Conservation (phyloP, 2,888 invertebrate genomes). For the Bembecia ichneumoniformis region DNA sequence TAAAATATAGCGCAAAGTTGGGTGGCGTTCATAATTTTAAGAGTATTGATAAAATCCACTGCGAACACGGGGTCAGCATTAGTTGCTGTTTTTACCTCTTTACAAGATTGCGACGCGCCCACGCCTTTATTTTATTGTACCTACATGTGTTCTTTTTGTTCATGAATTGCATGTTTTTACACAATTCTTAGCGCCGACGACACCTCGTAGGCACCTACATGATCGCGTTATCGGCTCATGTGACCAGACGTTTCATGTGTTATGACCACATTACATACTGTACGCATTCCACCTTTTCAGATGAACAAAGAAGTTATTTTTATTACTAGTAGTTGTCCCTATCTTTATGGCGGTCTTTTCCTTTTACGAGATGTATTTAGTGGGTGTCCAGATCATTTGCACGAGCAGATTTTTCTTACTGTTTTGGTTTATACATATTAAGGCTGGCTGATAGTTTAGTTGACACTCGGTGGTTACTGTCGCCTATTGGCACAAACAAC, state of each 20-base stretch:
- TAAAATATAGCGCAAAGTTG: slow-evolving; percentile 5
- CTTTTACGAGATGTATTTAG: too few relatives aligned
- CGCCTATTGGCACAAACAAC: too few relatives aligned
- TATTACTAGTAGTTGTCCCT: not conserved
- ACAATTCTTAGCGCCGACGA: slow-evolving; percentile 20
- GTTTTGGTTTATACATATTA: too few relatives aligned
- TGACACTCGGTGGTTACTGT: too few relatives aligned
- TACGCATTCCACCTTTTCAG: not conserved
- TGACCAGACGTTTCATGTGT: not conserved
- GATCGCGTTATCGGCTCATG: slow-evolving; percentile 17
- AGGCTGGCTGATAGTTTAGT: too few relatives aligned
- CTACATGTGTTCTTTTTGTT: slow-evolving; percentile 23
- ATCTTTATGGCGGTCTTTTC: not conserved
- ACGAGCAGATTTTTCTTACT: too few relatives aligned
- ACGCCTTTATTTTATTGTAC: slow-evolving; percentile 31
- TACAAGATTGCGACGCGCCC: slow-evolving; percentile 32
- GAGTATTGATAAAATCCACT: slow-evolving; percentile 27
- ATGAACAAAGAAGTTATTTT: not conserved
- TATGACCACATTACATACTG: not conserved
- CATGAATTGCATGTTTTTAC: slow-evolving; percentile 29
- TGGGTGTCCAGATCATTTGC: too few relatives aligned
- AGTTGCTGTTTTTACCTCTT: slow-evolving; percentile 24
- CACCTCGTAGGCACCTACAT: slow-evolving; percentile 10
- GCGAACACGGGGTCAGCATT: slow-evolving; percentile 28
- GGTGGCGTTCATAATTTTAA: slow-evolving; percentile 31